Percentiles rank a stretch among this genome's conserved stretches.
Conservation (phyloP, 2,113 vertebrate genomes). For the Sinocyclocheilus anophthalmus region DNA sequence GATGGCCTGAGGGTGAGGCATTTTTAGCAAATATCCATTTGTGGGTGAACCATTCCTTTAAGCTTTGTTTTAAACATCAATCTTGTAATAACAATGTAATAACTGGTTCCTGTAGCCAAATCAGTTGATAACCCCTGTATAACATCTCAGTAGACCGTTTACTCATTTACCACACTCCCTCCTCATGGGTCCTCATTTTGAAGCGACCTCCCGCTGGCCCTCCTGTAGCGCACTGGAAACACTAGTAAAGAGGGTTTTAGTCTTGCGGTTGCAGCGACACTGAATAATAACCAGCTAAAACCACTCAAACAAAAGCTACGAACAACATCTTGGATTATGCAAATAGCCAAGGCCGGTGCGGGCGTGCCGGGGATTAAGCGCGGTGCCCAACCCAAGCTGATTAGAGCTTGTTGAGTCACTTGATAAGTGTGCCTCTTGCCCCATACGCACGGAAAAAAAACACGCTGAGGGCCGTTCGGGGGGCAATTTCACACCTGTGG, state of each 20-base stretch:
- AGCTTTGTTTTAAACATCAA: neutral
- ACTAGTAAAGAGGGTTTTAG: constrained; percentile 67
- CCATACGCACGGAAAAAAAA: constrained; percentile 30
- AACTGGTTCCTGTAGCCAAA: neutral
- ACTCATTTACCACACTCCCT: neutral
- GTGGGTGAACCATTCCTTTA: neutral
- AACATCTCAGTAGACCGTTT: neutral
- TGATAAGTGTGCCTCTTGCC: constrained; percentile 51
- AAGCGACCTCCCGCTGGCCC: constrained; percentile 48
- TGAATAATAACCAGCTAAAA: constrained; percentile 76
- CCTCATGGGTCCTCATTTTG: constrained; percentile 1
- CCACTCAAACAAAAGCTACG: constrained; percentile 65
- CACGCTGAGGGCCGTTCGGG: neutral
- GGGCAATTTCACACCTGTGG: constrained; percentile 49
- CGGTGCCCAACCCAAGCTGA: constrained; percentile 61
- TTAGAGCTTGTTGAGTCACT: constrained; percentile 60
- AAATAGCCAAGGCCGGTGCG: constrained; percentile 64
- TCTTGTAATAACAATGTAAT: neutral
- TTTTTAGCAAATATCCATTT: neutral
- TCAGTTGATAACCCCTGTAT: neutral
- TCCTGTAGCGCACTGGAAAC: constrained; percentile 65
- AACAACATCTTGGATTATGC: constrained; percentile 73
- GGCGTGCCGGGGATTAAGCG: constrained; percentile 71
- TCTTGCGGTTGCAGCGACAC: constrained; percentile 60
- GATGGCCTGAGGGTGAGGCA: neutral